Percentiles rank a stretch among this genome's conserved stretches.
Conservation (phyloP, 2,888 invertebrate species). For the Dasysyrphus albostriatus region DNA sequence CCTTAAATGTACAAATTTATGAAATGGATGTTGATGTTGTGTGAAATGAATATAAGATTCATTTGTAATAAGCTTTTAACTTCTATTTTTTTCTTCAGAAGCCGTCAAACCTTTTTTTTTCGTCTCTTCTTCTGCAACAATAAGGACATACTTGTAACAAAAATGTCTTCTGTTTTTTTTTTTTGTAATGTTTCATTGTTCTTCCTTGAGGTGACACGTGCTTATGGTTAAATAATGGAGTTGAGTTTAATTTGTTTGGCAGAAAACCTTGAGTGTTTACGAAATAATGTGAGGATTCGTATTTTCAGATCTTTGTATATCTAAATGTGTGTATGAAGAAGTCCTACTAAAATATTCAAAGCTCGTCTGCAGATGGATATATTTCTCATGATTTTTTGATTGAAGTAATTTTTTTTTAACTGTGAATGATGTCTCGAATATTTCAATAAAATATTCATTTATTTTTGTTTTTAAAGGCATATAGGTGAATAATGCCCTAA, state of each 20-base stretch:
- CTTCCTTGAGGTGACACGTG: slow-evolving; percentile 11
- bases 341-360: background rate
- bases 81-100: slow-evolving; percentile 1
- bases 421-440: background rate
- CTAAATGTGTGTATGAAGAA: background rate
- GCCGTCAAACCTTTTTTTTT: background rate
- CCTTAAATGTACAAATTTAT: slow-evolving; percentile 12
- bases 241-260: slow-evolving; percentile 6
- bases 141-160: background rate
- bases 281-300: background rate
- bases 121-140: background rate
- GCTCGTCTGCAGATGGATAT: background rate
- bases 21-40: background rate
- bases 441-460: background rate
- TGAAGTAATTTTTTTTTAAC: background rate
- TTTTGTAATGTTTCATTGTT: too few relatives aligned
- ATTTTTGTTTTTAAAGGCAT: background rate
- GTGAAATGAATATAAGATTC: slow-evolving; percentile 30
- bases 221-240: slow-evolving; percentile 20
- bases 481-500: too few relatives aligned
- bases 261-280: background rate
- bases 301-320: background rate
- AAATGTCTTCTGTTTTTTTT: background rate
- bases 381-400: background rate
- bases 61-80: slow-evolving; percentile 36